Percentiles rank a stretch among this genome's conserved stretches.
Evolutionary conservation across 2,113 vertebrate genomes (phyloP).

Genomic region (Rattus rattus): DNA sequence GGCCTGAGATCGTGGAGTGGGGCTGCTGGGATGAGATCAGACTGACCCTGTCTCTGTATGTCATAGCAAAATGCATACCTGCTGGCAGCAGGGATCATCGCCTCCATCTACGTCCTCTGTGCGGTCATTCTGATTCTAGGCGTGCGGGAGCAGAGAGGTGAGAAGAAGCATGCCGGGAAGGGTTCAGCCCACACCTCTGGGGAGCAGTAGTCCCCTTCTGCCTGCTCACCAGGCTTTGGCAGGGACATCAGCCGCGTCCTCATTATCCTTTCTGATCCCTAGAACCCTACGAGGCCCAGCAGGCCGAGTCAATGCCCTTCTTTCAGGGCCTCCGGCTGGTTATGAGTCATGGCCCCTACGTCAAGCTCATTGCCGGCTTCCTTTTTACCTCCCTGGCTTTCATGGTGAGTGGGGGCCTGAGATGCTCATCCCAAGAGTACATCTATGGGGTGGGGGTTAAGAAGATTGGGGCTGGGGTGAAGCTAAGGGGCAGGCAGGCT

Average conservation of each 20-base stretch:
- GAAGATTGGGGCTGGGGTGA: not conserved
- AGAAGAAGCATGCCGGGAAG: conserved; percentile 60
- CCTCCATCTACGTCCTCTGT: conserved; percentile 92
- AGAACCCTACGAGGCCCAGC: conserved; percentile 86
- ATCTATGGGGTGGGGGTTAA: not conserved
- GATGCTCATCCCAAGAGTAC: not conserved
- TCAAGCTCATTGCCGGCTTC: conserved; percentile 94
- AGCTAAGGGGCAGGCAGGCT: not conserved
- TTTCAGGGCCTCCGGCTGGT: conserved; percentile 91
- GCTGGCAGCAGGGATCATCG: conserved; percentile 93
- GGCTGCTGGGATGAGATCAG: conserved; percentile 18
- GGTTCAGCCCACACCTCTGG: not conserved
- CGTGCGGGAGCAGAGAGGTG: conserved; percentile 93
- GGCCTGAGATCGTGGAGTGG: not conserved
- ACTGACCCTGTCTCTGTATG: conserved; percentile 39
- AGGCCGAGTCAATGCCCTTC: conserved; percentile 88
- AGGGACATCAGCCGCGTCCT: not conserved
- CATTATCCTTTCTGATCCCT: conserved; percentile 64
- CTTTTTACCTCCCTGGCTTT: conserved; percentile 97
- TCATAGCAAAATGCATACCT: conserved; percentile 92
- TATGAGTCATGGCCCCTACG: conserved; percentile 92
- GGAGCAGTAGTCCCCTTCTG: not conserved
- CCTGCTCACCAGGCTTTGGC: not conserved
- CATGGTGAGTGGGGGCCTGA: conserved; percentile 88
- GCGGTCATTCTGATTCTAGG: conserved; percentile 90